These are phyloP conservation scores for Morpho deidamia DNA, from an alignment of 2,888 invertebrate species.

Conservation along the genomic window DNA sequence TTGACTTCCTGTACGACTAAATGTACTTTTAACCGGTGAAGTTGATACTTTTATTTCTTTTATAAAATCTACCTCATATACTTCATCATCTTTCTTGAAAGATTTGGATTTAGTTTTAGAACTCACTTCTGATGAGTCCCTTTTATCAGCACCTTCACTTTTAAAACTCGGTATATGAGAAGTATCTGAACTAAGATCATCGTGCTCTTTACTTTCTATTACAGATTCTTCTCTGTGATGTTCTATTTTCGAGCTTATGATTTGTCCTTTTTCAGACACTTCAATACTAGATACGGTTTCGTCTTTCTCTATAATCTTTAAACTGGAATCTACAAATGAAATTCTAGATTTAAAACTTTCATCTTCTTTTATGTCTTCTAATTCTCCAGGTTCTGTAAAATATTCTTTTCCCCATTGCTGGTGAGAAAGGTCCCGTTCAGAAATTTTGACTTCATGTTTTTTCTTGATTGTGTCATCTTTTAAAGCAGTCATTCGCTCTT, in stretches of 20 bases:
- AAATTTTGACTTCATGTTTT: conserved; percentile 71
- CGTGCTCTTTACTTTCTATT: conserved; percentile 71
- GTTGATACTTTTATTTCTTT: conserved; percentile 75
- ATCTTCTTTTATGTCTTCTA: conserved; percentile 67
- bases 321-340: conserved; percentile 62
- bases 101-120: conserved; percentile 69
- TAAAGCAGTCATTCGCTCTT: conserved; percentile 71
- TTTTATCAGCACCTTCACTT: conserved; percentile 58
- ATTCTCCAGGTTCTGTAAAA: conserved; percentile 67
- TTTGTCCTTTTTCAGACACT: conserved; percentile 66
- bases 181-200: conserved; percentile 68
- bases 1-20: conserved; percentile 75
- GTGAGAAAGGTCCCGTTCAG: conserved; percentile 70
- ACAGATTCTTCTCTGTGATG: conserved; percentile 70
- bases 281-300: conserved; percentile 64
- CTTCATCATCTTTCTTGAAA: conserved; percentile 69
- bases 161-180: conserved; percentile 68
- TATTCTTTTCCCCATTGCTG: conserved; percentile 77
- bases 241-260: conserved; percentile 64
- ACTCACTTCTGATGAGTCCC: conserved; percentile 60
- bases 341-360: conserved; percentile 56
- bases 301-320: conserved; percentile 68
- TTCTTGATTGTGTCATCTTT: conserved; percentile 71
- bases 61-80: conserved; percentile 73
- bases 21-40: conserved; percentile 68